Percentiles rank a stretch among this genome's conserved stretches.
Evolutionary conservation across 2,113 vertebrate species (phyloP).

Genomic region (Cheirogaleus medius): DNA sequence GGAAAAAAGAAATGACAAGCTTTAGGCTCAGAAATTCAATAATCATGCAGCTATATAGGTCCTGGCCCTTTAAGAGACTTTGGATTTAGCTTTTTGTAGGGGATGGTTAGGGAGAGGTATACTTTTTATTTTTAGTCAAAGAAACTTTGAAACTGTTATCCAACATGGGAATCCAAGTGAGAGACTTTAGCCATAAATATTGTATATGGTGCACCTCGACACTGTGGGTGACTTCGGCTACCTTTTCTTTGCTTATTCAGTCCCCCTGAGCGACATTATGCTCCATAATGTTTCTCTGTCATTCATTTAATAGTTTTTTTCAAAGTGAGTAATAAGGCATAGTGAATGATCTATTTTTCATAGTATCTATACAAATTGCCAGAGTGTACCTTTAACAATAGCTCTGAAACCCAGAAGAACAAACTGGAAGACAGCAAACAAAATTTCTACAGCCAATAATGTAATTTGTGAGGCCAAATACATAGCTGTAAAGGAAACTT

Average conservation of each 20-base stretch:
- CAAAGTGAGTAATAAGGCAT: not conserved
- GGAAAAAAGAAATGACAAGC: not conserved
- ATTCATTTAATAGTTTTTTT: not conserved
- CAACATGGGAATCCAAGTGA: not conserved
- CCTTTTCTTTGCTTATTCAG: not conserved
- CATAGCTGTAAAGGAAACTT: not conserved
- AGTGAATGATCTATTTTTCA: not conserved
- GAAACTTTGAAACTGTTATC: not conserved
- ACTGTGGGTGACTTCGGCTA: not conserved
- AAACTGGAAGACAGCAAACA: not conserved
- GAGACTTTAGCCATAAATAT: not conserved
- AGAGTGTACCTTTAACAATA: not conserved
- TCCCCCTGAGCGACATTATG: not conserved
- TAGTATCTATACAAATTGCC: not conserved
- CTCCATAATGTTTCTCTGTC: not conserved
- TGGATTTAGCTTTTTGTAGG: not conserved
- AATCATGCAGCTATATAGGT: not conserved
- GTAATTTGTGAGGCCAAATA: not conserved
- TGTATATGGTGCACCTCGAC: fast-evolving
- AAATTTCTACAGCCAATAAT: not conserved
- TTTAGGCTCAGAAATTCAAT: not conserved
- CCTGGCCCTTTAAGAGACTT: not conserved
- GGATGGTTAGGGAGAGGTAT: not conserved
- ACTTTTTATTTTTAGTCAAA: not conserved
- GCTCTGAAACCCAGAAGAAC: not conserved